A percentile compares a stretch with the other conserved stretches of the same genome.
Evolutionary conservation across 2,797 vertebrate genomes (phyloP).

Genomic region (Thripadectes ignobilis): DNA sequence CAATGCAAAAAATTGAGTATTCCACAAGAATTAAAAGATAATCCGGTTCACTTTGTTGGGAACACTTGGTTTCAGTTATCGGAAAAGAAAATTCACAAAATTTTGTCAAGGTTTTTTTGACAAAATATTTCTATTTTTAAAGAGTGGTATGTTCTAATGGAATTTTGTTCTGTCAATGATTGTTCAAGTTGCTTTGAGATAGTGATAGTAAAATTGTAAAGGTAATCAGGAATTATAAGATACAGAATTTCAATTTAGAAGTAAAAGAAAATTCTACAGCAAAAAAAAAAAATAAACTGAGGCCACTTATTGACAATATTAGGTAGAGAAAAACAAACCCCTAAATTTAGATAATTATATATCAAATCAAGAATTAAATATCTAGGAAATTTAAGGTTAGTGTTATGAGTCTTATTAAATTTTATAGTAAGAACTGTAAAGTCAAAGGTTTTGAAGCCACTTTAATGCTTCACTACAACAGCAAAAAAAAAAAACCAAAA

Average conservation of each 20-base stretch:
- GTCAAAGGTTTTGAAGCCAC: neutral
- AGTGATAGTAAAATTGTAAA: neutral
- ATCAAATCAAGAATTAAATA: neutral
- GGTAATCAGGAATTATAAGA: neutral
- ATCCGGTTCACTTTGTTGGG: neutral
- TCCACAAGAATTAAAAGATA: neutral
- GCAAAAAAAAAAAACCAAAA: neutral
- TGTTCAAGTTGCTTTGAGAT: neutral
- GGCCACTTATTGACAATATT: conserved; percentile 10
- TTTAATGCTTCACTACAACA: neutral
- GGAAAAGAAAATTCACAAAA: neutral
- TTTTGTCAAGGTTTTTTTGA: neutral
- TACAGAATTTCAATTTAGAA: neutral
- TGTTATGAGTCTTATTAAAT: neutral
- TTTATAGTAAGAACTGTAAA: neutral
- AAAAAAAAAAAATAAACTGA: neutral
- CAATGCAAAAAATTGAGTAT: neutral
- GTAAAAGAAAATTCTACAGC: neutral
- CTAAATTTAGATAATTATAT: neutral
- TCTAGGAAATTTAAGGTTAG: neutral
- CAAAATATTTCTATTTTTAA: neutral
- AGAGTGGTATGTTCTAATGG: neutral
- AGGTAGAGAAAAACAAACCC: neutral
- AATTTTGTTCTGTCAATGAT: neutral
- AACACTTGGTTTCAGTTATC: neutral